Percentiles rank a stretch among this genome's conserved stretches.
Evolutionary conservation across 1,140 invertebrate species (phyloP).

Genomic region (Zaprionus vittiger): DNA sequence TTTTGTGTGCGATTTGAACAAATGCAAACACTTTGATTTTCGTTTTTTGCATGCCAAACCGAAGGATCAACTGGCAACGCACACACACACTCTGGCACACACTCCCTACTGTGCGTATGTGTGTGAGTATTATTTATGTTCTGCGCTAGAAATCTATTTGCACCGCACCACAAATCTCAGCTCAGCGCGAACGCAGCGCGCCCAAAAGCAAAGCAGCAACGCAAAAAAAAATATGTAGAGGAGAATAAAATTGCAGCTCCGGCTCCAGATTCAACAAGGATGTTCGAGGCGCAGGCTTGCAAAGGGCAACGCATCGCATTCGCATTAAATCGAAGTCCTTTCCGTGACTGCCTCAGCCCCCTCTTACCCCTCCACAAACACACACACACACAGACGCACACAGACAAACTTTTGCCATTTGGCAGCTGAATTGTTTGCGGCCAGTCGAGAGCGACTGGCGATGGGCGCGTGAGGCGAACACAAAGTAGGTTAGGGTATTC

Average conservation of each 20-base stretch:
- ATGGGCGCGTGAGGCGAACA: constrained; percentile 47
- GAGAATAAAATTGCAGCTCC: constrained; percentile 37
- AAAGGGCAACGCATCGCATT: constrained; percentile 69
- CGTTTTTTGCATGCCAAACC: constrained; percentile 37
- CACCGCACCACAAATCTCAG: constrained; percentile 83
- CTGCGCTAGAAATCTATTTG: constrained; percentile 83
- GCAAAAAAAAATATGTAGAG: constrained; percentile 30
- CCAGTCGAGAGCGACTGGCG: constrained; percentile 32
- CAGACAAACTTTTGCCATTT: constrained; percentile 64
- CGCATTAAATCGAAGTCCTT: constrained; percentile 81
- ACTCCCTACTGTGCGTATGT: constrained; percentile 29
- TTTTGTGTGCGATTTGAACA: constrained; percentile 75
- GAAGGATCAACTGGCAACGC: constrained; percentile 65
- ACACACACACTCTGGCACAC: constrained; percentile 41
- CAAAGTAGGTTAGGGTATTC: background rate
- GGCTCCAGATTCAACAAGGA: constrained; percentile 42
- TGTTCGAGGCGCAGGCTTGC: constrained; percentile 25
- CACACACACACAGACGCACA: constrained; percentile 25
- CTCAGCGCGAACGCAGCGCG: constrained; percentile 68
- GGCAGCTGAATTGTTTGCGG: constrained; percentile 65
- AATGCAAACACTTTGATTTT: constrained; percentile 83
- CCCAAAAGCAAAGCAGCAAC: constrained; percentile 5
- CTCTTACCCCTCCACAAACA: background rate
- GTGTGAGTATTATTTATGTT: constrained; percentile 81
- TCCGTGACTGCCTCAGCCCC: constrained; percentile 34